Conservation (phyloP, 2,797 vertebrate species). For the Hylomyscus alleni region DNA sequence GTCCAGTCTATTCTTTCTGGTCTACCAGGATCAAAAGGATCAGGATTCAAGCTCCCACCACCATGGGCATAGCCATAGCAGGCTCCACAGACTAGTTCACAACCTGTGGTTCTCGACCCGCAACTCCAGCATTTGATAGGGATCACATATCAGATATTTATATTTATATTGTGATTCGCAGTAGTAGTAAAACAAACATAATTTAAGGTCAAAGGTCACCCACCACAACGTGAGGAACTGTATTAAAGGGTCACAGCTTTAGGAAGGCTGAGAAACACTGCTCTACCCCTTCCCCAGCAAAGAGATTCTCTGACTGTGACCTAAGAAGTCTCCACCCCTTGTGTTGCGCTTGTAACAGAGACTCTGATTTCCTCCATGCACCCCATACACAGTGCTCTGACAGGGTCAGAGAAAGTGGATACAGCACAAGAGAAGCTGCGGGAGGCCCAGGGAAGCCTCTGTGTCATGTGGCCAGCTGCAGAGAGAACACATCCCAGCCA, state of each 20-base stretch:
- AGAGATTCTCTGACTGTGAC: not conserved
- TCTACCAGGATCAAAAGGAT: not conserved
- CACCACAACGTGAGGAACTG: not conserved
- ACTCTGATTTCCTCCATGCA: accelerated
- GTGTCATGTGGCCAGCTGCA: not conserved
- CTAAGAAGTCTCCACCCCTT: not conserved
- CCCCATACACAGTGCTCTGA: accelerated
- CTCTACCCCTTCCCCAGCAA: too few species aligned
- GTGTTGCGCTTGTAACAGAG: not conserved
- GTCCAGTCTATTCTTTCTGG: not conserved
- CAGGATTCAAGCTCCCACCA: not conserved
- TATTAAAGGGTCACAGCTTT: not conserved
- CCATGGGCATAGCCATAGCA: not conserved
- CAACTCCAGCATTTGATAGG: too few species aligned
- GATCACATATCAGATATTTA: not conserved
- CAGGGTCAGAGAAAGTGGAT: not conserved
- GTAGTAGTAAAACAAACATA: not conserved
- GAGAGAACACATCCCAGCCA: not conserved
- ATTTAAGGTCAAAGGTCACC: too few species aligned
- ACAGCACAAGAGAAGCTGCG: not conserved
- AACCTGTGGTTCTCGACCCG: not conserved
- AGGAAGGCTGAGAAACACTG: not conserved
- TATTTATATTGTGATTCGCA: not conserved
- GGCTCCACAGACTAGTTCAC: not conserved
- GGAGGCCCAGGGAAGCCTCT: accelerated